These are phyloP conservation scores for Hydrophis major DNA, from an alignment of 2,797 vertebrate species.

Conservation along the genomic window DNA sequence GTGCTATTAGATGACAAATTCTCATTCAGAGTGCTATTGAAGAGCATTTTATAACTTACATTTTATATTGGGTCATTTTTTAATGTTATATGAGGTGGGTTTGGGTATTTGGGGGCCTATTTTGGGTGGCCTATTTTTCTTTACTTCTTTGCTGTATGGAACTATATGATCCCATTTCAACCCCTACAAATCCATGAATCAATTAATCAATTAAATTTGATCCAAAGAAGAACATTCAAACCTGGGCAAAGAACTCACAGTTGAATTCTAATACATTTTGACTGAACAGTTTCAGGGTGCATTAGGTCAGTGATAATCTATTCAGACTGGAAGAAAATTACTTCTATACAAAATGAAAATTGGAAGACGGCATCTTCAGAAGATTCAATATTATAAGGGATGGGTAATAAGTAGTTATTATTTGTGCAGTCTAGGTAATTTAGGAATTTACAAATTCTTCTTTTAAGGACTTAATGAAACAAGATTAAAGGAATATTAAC, in stretches of 20 bases:
- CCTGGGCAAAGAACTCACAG: neutral
- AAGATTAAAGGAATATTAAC: neutral
- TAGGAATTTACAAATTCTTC: neutral
- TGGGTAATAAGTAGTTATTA: neutral
- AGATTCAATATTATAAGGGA: neutral
- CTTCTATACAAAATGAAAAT: neutral
- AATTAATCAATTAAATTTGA: neutral
- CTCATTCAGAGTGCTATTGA: neutral
- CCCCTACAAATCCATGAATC: neutral
- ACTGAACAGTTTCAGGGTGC: neutral
- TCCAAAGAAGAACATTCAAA: neutral
- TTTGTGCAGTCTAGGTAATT: neutral
- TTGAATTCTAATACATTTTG: neutral
- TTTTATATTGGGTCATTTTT: neutral
- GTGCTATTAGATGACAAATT: neutral
- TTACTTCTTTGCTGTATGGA: neutral
- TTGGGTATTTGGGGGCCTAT: neutral
- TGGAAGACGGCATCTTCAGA: neutral
- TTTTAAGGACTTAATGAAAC: neutral
- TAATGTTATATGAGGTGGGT: neutral
- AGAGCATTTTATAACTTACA: neutral
- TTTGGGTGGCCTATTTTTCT: neutral
- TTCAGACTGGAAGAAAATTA: neutral
- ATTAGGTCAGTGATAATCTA: neutral
- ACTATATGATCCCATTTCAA: neutral